Evolutionary conservation across 1,140 invertebrate genomes (phyloP).

Genomic region (Brachionus manjavacas): DNA sequence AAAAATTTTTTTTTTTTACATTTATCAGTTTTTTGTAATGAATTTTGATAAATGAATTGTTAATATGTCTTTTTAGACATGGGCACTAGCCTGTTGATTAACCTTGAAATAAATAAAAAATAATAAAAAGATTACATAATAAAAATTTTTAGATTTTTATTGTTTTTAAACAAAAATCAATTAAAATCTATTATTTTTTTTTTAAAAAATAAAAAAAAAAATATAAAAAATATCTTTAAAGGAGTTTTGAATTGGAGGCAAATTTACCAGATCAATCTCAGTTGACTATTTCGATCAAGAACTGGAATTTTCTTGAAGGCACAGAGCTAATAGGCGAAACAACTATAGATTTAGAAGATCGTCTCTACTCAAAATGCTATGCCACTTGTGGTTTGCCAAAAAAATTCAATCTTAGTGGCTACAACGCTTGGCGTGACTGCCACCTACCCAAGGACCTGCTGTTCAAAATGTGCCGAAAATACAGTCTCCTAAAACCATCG

Average conservation of each 20-base stretch:
- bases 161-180: too few species aligned
- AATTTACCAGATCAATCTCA: slow-evolving; percentile 83
- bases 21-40: too few species aligned
- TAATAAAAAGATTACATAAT: too few species aligned
- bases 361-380: slow-evolving; percentile 78
- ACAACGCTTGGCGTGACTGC: slow-evolving; percentile 80
- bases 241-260: slow-evolving; percentile 74
- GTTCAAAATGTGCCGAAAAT: slow-evolving; percentile 76
- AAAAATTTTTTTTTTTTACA: too few species aligned
- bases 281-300: slow-evolving; percentile 74
- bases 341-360: slow-evolving; percentile 81
- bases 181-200: too few species aligned
- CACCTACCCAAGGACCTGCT: slow-evolving; percentile 81
- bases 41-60: too few species aligned
- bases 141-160: too few species aligned
- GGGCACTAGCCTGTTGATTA: too few species aligned
- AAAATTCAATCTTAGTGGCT: slow-evolving; percentile 75
- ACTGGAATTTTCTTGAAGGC: slow-evolving; percentile 80
- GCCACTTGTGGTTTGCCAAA: slow-evolving; percentile 74
- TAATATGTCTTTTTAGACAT: too few species aligned
- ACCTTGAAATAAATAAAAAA: too few species aligned
- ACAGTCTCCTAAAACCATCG: slow-evolving; percentile 71
- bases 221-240: background rate
- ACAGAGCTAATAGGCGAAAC: slow-evolving; percentile 87
- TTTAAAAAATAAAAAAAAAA: background rate